Evolutionary conservation across 1,140 invertebrate species (phyloP).

Genomic region (Amyelois transitella): DNA sequence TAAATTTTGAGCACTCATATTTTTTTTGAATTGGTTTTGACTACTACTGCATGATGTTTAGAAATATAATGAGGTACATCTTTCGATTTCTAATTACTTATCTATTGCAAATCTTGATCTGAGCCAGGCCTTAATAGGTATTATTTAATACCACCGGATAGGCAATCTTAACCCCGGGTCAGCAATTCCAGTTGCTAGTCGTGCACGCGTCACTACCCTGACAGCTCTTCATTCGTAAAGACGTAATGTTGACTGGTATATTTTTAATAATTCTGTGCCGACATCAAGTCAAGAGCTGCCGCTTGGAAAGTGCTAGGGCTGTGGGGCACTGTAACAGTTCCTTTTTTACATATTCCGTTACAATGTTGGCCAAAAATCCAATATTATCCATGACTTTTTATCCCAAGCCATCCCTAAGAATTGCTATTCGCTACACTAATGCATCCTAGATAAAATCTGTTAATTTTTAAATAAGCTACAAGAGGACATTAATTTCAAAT

Average conservation of each 20-base stretch:
- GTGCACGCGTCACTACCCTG: conserved; percentile 33
- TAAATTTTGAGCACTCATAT: too few species aligned
- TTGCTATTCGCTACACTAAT: too few species aligned
- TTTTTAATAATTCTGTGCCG: conserved; percentile 36
- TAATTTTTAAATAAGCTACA: too few species aligned
- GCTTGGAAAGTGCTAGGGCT: background rate
- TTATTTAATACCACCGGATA: background rate
- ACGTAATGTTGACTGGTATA: conserved; percentile 55
- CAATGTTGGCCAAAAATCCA: background rate
- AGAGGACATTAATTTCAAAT: too few species aligned
- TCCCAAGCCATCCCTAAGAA: too few species aligned
- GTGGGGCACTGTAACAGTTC: background rate
- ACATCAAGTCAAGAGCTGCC: background rate
- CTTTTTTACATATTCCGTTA: too few species aligned
- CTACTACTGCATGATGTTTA: too few species aligned
- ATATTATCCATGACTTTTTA: too few species aligned
- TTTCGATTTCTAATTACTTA: too few species aligned
- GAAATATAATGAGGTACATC: too few species aligned
- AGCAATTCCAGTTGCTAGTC: conserved; percentile 26
- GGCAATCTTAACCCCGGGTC: conserved; percentile 14
- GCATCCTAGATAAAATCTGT: too few species aligned
- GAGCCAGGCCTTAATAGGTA: background rate
- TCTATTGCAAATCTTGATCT: background rate
- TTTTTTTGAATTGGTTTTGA: too few species aligned
- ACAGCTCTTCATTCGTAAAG: conserved; percentile 47